Base-by-base conservation (phyloP, 2,797 vertebrate species). In the Enteromius viviparus region DNA sequence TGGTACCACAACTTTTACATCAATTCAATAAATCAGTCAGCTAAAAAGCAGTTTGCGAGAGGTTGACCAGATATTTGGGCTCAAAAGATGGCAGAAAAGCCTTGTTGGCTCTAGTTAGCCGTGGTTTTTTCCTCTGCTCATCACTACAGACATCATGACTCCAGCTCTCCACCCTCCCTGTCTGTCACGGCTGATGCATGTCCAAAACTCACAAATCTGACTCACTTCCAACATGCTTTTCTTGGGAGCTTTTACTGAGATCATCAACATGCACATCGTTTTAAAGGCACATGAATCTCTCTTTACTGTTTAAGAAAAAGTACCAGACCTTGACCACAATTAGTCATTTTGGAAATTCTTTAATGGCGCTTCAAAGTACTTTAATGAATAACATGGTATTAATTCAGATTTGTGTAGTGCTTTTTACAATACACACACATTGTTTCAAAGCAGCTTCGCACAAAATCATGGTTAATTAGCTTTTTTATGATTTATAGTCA, bases 1-100 rank as follows among this genome's bases (percentile, higher is more conserved):
- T 97, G 96, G 96, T 97, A 94, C 94, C 94, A 91, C 82, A 58
- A 7, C 51, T 26, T 37, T 37, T 53, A 37, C 15, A 12, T 45
- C 42, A 49, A 10, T 47, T 7, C 23, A 70, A 15, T 21, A 34
- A 71, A n/a, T 53, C 32, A 29, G n/a, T 14, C 71, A 7, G 37
- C 37, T 26, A 7, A 47, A 77, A 62, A 47, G 1, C 23, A 1
- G 37, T 68, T 23, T 23, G 14, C 3, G 34, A 64, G 75, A 29
- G 9, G 23, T 21, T 49, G 58, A 29, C 15, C 64, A n/a, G 40
- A 14, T 40, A 81, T 49, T 60, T 34, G 29, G 21, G 21, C 87
- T 85, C 85, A 14, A 53, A 49, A 11, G 29, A 62, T 10, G 21
- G 11, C 40, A 64, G 21, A 29, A 42, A 21, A 47, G 29, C 53